A percentile compares a stretch with the other conserved stretches of the same genome.
Conservation (phyloP, 2,113 vertebrate species). For the Aphelocoma coerulescens region DNA sequence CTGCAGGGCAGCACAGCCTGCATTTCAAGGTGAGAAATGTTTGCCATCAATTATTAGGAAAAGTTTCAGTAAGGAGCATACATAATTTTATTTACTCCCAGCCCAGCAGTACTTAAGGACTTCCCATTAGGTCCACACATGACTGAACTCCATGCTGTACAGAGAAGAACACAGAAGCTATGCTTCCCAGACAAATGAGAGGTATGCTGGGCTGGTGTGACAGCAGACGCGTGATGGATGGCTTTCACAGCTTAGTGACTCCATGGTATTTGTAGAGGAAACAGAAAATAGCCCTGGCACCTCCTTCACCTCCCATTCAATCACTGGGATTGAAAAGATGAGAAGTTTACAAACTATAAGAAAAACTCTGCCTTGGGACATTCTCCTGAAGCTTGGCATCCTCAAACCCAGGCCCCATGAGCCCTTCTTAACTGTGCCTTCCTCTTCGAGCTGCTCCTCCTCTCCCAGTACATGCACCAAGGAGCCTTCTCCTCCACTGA, state of each 20-base stretch:
- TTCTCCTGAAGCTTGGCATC: not conserved
- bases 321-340: not conserved
- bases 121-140: not conserved
- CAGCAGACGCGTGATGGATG: not conserved
- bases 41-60: not conserved
- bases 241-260: not conserved
- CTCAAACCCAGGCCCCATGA: not conserved
- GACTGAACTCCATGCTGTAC: not conserved
- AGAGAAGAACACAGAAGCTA: not conserved
- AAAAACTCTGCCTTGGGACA: not conserved
- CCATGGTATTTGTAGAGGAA: not conserved
- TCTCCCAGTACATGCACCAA: not conserved
- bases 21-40: not conserved
- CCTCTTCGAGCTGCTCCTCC: not conserved
- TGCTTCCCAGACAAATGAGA: not conserved
- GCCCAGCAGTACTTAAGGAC: not conserved
- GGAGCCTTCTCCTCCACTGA: not conserved
- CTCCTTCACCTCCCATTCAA: accelerated
- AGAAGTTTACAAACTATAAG: not conserved
- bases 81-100: not conserved
- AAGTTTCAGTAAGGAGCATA: not conserved
- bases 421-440: not conserved
- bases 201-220: not conserved
- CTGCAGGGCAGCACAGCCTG: not conserved
- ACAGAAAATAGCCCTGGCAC: not conserved